Base-by-base conservation (phyloP, 2,888 invertebrate species). In the Calameuta idolon region DNA sequence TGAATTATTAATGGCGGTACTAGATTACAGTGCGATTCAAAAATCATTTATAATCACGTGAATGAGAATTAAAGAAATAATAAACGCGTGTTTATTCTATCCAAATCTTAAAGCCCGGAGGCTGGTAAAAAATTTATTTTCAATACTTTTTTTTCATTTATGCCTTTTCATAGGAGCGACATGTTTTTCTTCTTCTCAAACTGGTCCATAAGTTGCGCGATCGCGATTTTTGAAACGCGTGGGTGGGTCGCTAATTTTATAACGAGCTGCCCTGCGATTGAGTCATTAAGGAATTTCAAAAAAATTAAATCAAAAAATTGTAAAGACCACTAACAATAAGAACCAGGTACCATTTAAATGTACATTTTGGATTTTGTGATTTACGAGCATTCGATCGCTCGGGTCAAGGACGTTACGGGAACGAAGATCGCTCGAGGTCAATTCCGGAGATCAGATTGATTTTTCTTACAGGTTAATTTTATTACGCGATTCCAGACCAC, bases 251-350 rank as follows among this genome's bases (percentile, higher is more conserved):
- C 34, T 71, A 71, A 71, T 33, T 71, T 71, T 71, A 71, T 12
- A 71, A 23, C 55, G 23, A 69, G 73, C 37, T 71, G 35, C 77
- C 23, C 9, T 79, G 69, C 79, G n/a, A 73, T 73, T 40, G 30
- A 34, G 15, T 69, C 35, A 55, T 33, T 15, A 9, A 23, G 30
- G 30, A 3, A 71, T 33, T 34, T 35, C 12, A 23, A 11, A 71
- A 71, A 71, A 71, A 71, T 11, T 9, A 30, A 71, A 69, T 30
- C 9, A 71, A 71, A 71, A 23, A 15, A 73, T 31, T 68, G 5
- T 12, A 31, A 9, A 33, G 33, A 76, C 11, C 40, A 23, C 9
- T 23, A 2, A 55, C 55, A 55, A 2, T 23, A 2, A 55, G 55
- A 55, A 23, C 9, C 23, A 55, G 55, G 55, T 55, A 55, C 23